These are phyloP conservation scores for Liposcelis brunnea DNA, from an alignment of 2,888 invertebrate species.

Conservation along the genomic window DNA sequence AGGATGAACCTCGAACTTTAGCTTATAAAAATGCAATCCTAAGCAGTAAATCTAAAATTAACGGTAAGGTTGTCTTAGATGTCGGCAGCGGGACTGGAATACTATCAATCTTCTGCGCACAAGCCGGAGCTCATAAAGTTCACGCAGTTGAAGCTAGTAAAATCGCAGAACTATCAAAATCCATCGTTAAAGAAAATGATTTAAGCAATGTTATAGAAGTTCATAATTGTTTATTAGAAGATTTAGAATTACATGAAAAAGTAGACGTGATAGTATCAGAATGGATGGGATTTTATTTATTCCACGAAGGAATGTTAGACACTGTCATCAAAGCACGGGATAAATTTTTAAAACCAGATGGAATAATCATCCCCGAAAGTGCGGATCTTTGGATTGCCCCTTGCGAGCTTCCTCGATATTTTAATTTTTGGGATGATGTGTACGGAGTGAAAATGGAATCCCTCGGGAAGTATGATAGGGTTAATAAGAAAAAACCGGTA, in stretches of 20 bases:
- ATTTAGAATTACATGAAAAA: constrained; percentile 49
- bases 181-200: constrained; percentile 53
- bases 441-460: constrained; percentile 60
- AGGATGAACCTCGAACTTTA: constrained; percentile 54
- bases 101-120: constrained; percentile 73
- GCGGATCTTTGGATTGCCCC: constrained; percentile 48
- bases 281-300: constrained; percentile 95
- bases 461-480: constrained; percentile 22
- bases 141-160: constrained; percentile 72
- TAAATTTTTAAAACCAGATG: constrained; percentile 53
- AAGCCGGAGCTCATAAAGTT: constrained; percentile 77
- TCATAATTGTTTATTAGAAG: constrained; percentile 59
- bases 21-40: constrained; percentile 69
- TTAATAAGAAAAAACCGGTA: constrained; percentile 35
- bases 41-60: constrained; percentile 43
- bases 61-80: constrained; percentile 66
- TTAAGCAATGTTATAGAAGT: constrained; percentile 48
- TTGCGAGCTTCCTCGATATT: constrained; percentile 42
- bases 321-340: constrained; percentile 72
- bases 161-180: constrained; percentile 42
- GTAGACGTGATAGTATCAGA: constrained; percentile 87
- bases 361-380: constrained; percentile 57
- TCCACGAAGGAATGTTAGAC: constrained; percentile 92
- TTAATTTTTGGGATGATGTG: constrained; percentile 54
- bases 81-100: constrained; percentile 77